Conservation (phyloP, 2,888 invertebrate genomes). For the Drosophila pseudotalamancana region DNA sequence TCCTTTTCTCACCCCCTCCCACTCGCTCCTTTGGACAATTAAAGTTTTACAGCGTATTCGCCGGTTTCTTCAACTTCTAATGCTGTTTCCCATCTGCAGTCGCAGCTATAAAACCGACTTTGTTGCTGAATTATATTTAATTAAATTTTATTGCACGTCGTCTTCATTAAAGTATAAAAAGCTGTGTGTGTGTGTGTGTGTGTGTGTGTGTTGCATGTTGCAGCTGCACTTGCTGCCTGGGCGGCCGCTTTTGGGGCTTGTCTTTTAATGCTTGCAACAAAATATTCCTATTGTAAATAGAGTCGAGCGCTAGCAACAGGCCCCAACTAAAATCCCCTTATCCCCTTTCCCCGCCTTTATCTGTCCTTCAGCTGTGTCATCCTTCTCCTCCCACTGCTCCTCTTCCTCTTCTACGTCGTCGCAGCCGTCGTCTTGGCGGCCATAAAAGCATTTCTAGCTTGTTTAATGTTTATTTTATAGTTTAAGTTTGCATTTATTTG, state of each 20-base stretch:
- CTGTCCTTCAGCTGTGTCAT: not conserved
- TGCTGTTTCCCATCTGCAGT: constrained; percentile 45
- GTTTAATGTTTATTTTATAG: constrained; percentile 82
- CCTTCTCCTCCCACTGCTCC: constrained; percentile 22
- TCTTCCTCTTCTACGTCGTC: constrained; percentile 17
- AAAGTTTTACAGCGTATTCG: constrained; percentile 66
- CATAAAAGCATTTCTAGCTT: constrained; percentile 80
- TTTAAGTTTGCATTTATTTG: constrained; percentile 81
- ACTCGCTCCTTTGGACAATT: constrained; percentile 50
- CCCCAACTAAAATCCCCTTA: not conserved
- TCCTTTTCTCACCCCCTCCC: not conserved
- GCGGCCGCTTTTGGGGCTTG: constrained; percentile 37
- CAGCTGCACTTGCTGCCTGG: constrained; percentile 45
- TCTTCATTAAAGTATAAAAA: constrained; percentile 80
- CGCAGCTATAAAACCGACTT: constrained; percentile 75
- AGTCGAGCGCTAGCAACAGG: constrained; percentile 27
- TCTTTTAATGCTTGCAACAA: constrained; percentile 55
- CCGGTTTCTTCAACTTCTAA: constrained; percentile 51
- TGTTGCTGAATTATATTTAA: constrained; percentile 80
- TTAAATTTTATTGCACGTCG: constrained; percentile 79
- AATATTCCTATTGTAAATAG: constrained; percentile 51
- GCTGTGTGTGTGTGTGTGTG: constrained; percentile 20
- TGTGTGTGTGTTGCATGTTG: constrained; percentile 42
- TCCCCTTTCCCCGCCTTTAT: not conserved
- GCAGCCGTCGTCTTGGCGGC: constrained; percentile 62